Evolutionary conservation across 2,888 invertebrate species (phyloP).

Genomic region (Ptilodon capucinus): DNA sequence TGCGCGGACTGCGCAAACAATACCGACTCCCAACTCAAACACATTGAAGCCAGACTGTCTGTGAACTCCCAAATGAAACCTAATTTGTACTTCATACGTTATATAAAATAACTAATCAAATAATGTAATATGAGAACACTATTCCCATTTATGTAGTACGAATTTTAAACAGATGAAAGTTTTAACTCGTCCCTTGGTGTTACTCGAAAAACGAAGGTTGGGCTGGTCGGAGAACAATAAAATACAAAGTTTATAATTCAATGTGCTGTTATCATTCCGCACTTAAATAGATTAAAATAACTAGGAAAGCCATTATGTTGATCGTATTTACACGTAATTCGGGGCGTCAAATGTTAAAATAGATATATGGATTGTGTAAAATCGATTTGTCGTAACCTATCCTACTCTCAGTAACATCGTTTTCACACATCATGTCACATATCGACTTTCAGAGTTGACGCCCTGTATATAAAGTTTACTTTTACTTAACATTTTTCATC

Average conservation of each 20-base stretch:
- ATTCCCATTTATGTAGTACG: not conserved
- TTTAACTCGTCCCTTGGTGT: not conserved
- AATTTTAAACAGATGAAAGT: not conserved
- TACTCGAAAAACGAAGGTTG: too few species aligned
- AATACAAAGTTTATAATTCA: not conserved
- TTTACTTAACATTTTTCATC: too few species aligned
- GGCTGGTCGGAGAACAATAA: not conserved
- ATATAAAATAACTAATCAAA: slow-evolving; percentile 14
- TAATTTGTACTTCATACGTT: slow-evolving; percentile 20
- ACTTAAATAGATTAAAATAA: too few species aligned
- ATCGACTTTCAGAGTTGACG: too few species aligned
- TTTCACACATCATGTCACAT: too few species aligned
- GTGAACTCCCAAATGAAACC: slow-evolving; percentile 36
- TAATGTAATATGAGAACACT: slow-evolving; percentile 15
- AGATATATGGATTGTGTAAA: too few species aligned
- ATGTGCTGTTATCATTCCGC: not conserved
- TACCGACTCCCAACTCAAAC: slow-evolving; percentile 55
- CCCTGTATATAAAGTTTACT: too few species aligned
- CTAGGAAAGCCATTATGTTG: too few species aligned
- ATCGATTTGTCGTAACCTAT: too few species aligned
- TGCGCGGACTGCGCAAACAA: slow-evolving; percentile 59
- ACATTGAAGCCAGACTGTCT: slow-evolving; percentile 30
- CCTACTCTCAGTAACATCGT: too few species aligned
- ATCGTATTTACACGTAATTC: too few species aligned
- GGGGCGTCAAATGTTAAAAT: too few species aligned